Base-by-base conservation (phyloP, 2,888 invertebrate species). In the Drosophila siamana region DNA sequence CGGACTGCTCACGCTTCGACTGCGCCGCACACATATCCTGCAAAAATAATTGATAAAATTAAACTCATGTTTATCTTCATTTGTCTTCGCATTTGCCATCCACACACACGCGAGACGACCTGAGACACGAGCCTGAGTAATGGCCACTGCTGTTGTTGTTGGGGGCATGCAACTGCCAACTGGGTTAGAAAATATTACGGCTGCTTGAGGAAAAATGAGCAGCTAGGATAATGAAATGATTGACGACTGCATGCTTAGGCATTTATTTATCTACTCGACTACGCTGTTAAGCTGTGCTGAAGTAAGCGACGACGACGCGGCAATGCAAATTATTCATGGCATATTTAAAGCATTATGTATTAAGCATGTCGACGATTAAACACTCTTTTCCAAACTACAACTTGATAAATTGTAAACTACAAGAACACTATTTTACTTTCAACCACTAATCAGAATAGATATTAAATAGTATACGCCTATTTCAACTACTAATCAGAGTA, bases 1-100 rank as follows among this genome's bases (percentile, higher is more conserved):
- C 30, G 36, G 55, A 22, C 28, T 56, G 46, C 36, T 74, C 41
- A 54, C 40, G 19, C 24, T 50, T 46, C 38, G 63, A 4, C 38
- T 57, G 59, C 38, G 44, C 22, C 33, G 19, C 30, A 36, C 57
- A 51, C 16, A 52, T 36, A 64, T 69, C 79, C 75, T 78, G 60
- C 30, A 51, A 69, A 69, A 74, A 59, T 60, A 74, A 67, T 66
- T 60, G 65, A 57, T 68, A 44, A 57, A 68, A 64, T 64, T 68
- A 68, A 68, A 68, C 51, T 52, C 56, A 24, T 68, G 43, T 64
- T 64, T 64, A 54, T 66, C 66, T 44, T 62, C 62, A 62, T 66
- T 66, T 66, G 54, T 66, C 61, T 54, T 47, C 19, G 47, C 36
- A 47, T 33, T 16, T 28, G 41, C 22, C 22, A 33, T 30, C 7